phyloP scores from a whole-genome alignment of 2,113 vertebrate genomes.

The Pedetes capensis region DNA sequence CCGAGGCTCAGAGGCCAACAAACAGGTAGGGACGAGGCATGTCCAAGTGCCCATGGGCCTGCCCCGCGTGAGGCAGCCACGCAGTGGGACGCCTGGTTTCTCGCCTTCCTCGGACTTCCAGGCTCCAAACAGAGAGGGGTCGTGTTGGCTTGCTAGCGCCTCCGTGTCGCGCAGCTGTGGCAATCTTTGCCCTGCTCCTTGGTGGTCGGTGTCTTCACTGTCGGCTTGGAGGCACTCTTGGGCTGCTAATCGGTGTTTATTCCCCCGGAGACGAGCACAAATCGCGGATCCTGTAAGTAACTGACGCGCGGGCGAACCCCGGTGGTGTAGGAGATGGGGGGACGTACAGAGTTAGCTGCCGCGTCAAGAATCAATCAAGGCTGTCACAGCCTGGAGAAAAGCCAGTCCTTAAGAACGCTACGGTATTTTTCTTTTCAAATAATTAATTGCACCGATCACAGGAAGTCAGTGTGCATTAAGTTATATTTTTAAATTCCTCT shows the following conservation, averaged over 20 bases:
- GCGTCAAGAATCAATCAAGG: slow-evolving; percentile 16
- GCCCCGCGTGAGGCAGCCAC: too few relatives aligned
- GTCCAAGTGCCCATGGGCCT: too few relatives aligned
- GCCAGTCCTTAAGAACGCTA: neutral
- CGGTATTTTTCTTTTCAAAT: slow-evolving; percentile 61
- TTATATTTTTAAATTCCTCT: slow-evolving; percentile 45
- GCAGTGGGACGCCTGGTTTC: too few relatives aligned
- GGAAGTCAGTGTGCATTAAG: slow-evolving; percentile 51
- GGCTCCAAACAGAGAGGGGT: too few relatives aligned
- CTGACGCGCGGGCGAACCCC: neutral
- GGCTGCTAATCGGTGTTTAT: neutral
- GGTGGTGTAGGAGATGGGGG: rapidly evolving
- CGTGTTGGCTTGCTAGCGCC: too few relatives aligned
- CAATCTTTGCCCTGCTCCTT: too few relatives aligned
- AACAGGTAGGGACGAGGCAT: too few relatives aligned
- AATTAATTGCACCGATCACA: slow-evolving; percentile 64
- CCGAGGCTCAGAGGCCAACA: too few relatives aligned
- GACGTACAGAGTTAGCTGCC: neutral
- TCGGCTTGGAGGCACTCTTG: neutral
- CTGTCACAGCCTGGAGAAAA: neutral
- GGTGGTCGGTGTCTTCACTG: too few relatives aligned
- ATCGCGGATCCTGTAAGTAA: neutral
- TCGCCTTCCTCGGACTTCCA: too few relatives aligned
- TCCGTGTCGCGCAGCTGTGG: too few relatives aligned
- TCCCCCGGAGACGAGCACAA: neutral